Base-by-base conservation (phyloP, 2,797 vertebrate species). In the Tiaroga cobitis region DNA sequence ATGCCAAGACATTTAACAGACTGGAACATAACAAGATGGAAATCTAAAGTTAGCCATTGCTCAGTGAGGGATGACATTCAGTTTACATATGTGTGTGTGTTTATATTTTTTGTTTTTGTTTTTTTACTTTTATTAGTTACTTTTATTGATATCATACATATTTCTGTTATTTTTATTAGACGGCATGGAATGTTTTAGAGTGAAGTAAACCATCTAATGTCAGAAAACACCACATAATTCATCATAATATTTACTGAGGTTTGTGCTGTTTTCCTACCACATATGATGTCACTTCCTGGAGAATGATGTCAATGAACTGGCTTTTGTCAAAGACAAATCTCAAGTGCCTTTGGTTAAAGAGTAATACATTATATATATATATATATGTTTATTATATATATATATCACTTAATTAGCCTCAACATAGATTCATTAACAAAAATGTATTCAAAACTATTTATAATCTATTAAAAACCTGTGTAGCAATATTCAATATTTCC, bases 201-300 rank as follows among this genome's bases (percentile, higher is more conserved):
- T 56, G 15, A 26, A 49, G 18, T 7, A 37, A 54, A 77, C 21
- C 75, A 61, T 18, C 24, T 26, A 11, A 16, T 59, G 54, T 8
- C 29, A 54, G 32, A 26, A 51, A 70, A 70, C 24, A 51, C 51
- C 7, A 70, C 19, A 46, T 9, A 34, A 18, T 46, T 63, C 7
- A 32, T 73, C 11, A n/a, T 8, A 76, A 76, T 76, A 56, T 37
- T 56, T 26, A 18, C 39, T 34, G 8, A 63, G 16, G 7, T 80
- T 26, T 68, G 26, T 21, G 24, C 8, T 37, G 39, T 10, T 39
- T 77, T 77, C 34, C 24, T 41, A 61, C 75, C 54, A 61, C 75
- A 26, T 24, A 61, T 41, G 75, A 61, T 61, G 75, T 41, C 54
- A 77, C 54, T 18, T 77, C 54, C 75, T 78, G 15, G 2, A 78